Percentiles rank a stretch among this genome's conserved stretches.
phyloP scores from a whole-genome alignment of 2,113 vertebrate genomes.

The Buteo buteo region DNA sequence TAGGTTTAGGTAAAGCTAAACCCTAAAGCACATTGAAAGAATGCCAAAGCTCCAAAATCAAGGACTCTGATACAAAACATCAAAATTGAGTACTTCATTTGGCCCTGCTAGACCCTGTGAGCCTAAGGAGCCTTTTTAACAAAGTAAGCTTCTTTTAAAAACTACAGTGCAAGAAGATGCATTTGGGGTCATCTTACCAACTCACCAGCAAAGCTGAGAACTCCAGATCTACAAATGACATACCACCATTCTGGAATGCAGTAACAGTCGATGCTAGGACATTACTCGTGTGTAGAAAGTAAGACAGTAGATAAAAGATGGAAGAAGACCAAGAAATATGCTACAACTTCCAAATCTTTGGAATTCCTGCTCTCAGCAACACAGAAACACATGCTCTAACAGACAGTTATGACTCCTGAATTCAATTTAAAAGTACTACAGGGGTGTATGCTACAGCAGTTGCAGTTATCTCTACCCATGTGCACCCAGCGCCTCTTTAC shows the following conservation, averaged over 20 bases:
- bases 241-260: accelerated
- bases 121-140: neutral
- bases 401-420: neutral
- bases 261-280: neutral
- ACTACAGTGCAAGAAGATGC: neutral
- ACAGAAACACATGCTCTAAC: neutral
- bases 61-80: neutral
- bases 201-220: neutral
- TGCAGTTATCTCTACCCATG: neutral
- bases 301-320: neutral
- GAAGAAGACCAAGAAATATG: neutral
- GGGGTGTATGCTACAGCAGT: neutral
- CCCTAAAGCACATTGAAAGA: neutral
- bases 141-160: neutral
- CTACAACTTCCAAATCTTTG: neutral
- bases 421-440: neutral
- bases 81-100: neutral
- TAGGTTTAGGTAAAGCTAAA: neutral
- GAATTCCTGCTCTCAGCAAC: neutral
- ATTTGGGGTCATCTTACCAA: neutral
- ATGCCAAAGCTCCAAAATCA: neutral
- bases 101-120: neutral
- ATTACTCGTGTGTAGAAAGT: neutral
- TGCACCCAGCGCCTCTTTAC: neutral
- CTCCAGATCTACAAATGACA: neutral